These are phyloP conservation scores for Onychostoma macrolepis DNA, from an alignment of 2,113 vertebrate species.

Conservation along the genomic window DNA sequence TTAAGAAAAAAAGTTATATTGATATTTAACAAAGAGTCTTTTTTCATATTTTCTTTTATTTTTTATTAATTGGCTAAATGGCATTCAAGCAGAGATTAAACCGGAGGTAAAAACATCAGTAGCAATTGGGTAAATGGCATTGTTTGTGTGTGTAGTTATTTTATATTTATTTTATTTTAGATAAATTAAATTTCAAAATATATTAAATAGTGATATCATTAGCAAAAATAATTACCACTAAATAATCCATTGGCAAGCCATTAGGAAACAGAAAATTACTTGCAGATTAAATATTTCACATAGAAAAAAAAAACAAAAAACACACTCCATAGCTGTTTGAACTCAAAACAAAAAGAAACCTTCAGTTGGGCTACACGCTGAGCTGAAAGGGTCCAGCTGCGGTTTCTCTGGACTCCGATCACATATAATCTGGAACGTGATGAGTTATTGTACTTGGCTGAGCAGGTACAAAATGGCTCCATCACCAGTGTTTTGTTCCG, in stretches of 20 bases:
- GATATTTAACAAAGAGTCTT: no score
- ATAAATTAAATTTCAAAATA: background rate
- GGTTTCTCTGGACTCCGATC: background rate
- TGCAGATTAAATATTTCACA: background rate
- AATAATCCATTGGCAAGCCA: background rate
- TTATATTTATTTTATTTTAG: background rate
- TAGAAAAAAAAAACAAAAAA: background rate
- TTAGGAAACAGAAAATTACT: background rate
- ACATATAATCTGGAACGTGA: constrained; percentile 18
- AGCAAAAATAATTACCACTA: background rate
- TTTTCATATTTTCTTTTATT: no score
- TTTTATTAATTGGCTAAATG: no score
- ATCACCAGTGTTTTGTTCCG: background rate
- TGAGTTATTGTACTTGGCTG: constrained; percentile 39
- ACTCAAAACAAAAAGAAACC: background rate
- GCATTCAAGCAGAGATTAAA: no score
- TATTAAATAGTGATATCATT: background rate
- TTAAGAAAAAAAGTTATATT: no score
- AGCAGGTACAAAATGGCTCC: constrained; percentile 16
- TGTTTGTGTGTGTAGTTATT: background rate
- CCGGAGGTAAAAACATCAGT: no score
- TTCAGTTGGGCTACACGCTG: background rate
- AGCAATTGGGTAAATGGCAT: background rate
- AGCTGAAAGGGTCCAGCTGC: background rate
- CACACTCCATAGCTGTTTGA: background rate